A percentile compares a stretch with the other conserved stretches of the same genome.
Evolutionary conservation across 2,888 invertebrate genomes (phyloP).

Genomic region (Drosophila testacea): DNA sequence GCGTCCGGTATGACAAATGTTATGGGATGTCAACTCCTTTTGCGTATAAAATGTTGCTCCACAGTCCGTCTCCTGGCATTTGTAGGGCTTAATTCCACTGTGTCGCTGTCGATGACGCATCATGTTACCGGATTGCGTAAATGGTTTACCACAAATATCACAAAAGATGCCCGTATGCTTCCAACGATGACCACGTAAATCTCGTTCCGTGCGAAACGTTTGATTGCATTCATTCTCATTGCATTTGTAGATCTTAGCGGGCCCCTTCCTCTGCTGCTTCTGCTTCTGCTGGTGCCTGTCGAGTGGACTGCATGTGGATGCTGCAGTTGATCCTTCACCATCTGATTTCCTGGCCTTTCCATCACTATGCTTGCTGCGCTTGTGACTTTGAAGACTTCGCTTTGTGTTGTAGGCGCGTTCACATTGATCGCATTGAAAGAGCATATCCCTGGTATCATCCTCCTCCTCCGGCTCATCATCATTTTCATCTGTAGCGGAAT

Average conservation of each 20-base stretch:
- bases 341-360: constrained; percentile 4
- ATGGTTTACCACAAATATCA: constrained; percentile 81
- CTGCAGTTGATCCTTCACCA: background rate
- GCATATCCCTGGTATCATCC: constrained; percentile 62
- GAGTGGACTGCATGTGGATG: background rate
- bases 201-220: constrained; percentile 73
- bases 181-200: constrained; percentile 77
- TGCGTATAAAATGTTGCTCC: constrained; percentile 79
- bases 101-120: constrained; percentile 82
- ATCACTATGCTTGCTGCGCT: constrained; percentile 61
- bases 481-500: constrained; percentile 31
- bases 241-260: constrained; percentile 64
- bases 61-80: constrained; percentile 75
- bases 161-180: constrained; percentile 83
- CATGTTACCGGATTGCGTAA: constrained; percentile 82
- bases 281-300: background rate
- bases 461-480: constrained; percentile 26
- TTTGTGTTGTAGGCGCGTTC: constrained; percentile 74
- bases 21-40: constrained; percentile 79
- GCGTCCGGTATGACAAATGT: constrained; percentile 78
- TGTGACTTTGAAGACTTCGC: constrained; percentile 74
- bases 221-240: constrained; percentile 68
- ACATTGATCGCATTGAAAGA: constrained; percentile 73
- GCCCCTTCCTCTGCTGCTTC: constrained; percentile 35
- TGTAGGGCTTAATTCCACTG: constrained; percentile 82